Conservation (phyloP, 2,888 invertebrate species). For the Halictus ligatus region DNA sequence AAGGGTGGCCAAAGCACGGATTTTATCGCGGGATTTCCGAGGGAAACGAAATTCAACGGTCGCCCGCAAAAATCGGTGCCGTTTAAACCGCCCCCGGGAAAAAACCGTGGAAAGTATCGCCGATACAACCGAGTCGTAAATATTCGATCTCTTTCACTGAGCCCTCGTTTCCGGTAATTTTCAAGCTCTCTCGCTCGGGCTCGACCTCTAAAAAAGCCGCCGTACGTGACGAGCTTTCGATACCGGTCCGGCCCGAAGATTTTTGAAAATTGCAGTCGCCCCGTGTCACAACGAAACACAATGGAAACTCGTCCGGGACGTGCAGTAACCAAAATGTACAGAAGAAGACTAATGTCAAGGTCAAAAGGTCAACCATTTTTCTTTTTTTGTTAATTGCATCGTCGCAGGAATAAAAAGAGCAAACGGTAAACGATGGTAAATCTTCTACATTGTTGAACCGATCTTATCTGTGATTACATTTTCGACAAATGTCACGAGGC, state of each 20-base stretch:
- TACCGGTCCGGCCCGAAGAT: not conserved
- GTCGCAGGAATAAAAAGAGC: too few species aligned
- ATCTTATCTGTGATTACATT: too few species aligned
- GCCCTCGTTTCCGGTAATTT: constrained; percentile 8
- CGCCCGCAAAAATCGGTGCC: constrained; percentile 29
- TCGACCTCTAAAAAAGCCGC: not conserved
- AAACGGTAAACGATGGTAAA: too few species aligned
- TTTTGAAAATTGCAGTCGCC: not conserved
- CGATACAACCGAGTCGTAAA: constrained; percentile 12
- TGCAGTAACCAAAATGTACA: not conserved
- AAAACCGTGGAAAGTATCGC: constrained; percentile 19
- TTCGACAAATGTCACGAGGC: too few species aligned
- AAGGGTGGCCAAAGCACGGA: not conserved
- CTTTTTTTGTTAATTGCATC: too few species aligned
- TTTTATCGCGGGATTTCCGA: constrained; percentile 51
- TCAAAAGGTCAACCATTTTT: too few species aligned
- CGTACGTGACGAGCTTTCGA: not conserved
- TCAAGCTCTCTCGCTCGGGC: not conserved
- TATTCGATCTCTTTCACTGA: not conserved
- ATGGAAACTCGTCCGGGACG: not conserved
- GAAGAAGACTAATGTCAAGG: too few species aligned
- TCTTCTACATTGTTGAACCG: too few species aligned
- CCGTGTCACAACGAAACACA: not conserved
- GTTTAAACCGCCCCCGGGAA: constrained; percentile 13
- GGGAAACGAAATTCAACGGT: constrained; percentile 45